Base-by-base conservation (phyloP, 2,113 vertebrate genomes). In the Clarias batrachus region DNA sequence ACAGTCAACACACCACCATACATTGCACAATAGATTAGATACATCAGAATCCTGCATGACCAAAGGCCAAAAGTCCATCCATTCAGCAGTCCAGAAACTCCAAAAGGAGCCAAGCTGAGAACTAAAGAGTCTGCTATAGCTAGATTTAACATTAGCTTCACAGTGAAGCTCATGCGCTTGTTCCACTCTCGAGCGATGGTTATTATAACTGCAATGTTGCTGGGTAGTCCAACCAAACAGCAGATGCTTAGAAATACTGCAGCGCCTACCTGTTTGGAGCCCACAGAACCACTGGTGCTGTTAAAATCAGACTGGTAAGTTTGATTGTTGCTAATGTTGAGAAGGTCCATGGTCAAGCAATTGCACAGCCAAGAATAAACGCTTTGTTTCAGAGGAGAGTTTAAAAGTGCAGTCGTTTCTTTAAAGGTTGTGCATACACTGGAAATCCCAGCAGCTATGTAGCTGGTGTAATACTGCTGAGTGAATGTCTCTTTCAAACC, bases 1-100 rank as follows among this genome's bases (percentile, higher is more conserved):
- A 95, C 90, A 2, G 93, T 91, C 89, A 95, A 93, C 77, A 95
- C 88, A 63, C 94, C 93, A 6, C 89, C 90, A 60, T 95, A 94
- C 91, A 95, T 91, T 85, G 91, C 93, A 82, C 91, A 93, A 89
- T 95, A 93, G 78, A 93, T 83, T 4, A 92, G 4, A 17, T 91
- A 95, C 74, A 87, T 88, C 19, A 95, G 41, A 0, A 82, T 21
- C 91, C 92, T 94, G 91, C 95, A 95, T 65, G 87, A 68, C 13
- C 8, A 14, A 0, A 88, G 9, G 30, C 90, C 92, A 63, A 93
- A 92, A 56, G 91, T 21, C 95, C 94, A 95, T 0, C 89, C 88
- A 54, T 88, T 82, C 4, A 90, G 88, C 62, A 95, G 90, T 21
- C 93, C 91, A 16, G 93, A 92, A 68, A 94, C 93, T 93, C 92